phyloP scores from a whole-genome alignment of 64 coral and sea anemone species.

The Orbicella faveolata region DNA sequence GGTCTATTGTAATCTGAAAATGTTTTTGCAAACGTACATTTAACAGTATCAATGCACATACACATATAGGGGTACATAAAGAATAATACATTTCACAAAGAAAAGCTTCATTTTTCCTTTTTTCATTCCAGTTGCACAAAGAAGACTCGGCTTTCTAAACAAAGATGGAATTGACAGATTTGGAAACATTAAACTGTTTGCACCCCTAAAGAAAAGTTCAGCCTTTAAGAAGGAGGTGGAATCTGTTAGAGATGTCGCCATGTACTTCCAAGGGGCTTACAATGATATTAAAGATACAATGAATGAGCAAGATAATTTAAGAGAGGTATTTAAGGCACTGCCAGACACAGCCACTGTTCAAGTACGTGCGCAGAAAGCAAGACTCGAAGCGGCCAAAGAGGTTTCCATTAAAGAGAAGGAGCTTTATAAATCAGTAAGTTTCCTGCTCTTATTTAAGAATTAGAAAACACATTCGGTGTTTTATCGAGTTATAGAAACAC shows the following conservation, averaged over 20 bases:
- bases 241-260: neutral
- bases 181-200: constrained; percentile 23
- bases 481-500: no score
- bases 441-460: no score
- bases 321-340: neutral
- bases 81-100: no score
- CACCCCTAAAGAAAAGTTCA: neutral
- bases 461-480: no score
- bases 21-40: no score
- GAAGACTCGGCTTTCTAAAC: constrained; percentile 12
- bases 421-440: neutral
- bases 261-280: neutral
- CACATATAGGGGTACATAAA: no score
- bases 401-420: neutral
- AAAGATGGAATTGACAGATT: constrained; percentile 17
- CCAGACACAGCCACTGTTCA: neutral
- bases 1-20: no score
- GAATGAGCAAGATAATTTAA: neutral
- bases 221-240: neutral
- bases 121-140: neutral
- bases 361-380: neutral
- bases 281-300: neutral
- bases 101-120: no score
- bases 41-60: no score
- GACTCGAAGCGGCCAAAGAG: neutral